phyloP scores from a whole-genome alignment of 2,113 vertebrate genomes.

The Gavia stellata region DNA sequence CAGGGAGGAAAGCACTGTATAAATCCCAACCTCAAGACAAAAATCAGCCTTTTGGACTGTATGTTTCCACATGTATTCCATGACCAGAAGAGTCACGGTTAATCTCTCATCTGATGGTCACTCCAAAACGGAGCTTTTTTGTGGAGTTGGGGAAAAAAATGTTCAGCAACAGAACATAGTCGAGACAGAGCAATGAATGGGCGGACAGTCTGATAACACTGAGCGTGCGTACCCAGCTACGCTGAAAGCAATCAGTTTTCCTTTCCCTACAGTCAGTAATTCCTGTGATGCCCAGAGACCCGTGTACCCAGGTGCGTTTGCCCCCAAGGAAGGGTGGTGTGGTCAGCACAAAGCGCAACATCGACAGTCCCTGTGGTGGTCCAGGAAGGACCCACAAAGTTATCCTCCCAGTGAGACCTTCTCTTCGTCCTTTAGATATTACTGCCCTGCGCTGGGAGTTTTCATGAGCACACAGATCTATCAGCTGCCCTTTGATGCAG shows the following conservation, averaged over 20 bases:
- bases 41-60: neutral
- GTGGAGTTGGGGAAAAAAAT: neutral
- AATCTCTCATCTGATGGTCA: neutral
- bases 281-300: neutral
- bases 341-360: neutral
- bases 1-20: neutral
- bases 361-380: neutral
- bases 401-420: neutral
- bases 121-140: fast-evolving
- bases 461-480: neutral
- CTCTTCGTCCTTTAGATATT: neutral
- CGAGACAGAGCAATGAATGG: neutral
- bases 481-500: neutral
- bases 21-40: neutral
- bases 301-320: neutral
- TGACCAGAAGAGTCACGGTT: neutral
- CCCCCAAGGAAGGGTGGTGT: neutral
- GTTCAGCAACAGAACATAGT: neutral
- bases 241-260: neutral
- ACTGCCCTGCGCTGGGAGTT: neutral
- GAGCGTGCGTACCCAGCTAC: neutral
- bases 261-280: neutral
- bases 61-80: neutral
- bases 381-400: neutral
- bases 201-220: neutral